These are phyloP conservation scores for Ochropacha duplaris DNA, from an alignment of 2,888 invertebrate species.

Conservation along the genomic window DNA sequence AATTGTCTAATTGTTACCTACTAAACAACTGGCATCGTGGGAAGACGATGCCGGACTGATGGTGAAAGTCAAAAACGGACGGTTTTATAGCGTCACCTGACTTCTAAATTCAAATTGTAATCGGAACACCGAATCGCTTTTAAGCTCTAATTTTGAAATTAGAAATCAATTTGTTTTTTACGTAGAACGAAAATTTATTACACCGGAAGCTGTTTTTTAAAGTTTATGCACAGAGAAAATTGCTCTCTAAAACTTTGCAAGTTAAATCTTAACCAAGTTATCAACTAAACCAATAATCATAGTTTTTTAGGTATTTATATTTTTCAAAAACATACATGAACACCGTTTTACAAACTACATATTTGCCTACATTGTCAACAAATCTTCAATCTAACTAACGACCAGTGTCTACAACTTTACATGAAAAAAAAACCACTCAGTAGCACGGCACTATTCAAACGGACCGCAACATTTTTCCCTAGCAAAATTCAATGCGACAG, in stretches of 20 bases:
- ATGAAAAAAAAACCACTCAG: slow-evolving; percentile 6
- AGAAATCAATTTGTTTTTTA: slow-evolving; percentile 60
- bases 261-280: too few relatives aligned
- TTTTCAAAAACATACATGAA: too few relatives aligned
- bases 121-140: slow-evolving; percentile 73
- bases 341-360: neutral
- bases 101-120: slow-evolving; percentile 68
- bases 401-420: neutral
- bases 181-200: slow-evolving; percentile 17
- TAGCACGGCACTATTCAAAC: slow-evolving; percentile 46
- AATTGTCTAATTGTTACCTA: slow-evolving; percentile 81
- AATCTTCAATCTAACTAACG: slow-evolving; percentile 5
- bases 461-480: slow-evolving; percentile 49
- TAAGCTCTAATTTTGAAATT: slow-evolving; percentile 58
- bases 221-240: neutral
- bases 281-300: too few relatives aligned
- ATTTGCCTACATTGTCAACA: neutral
- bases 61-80: slow-evolving; percentile 72
- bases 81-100: slow-evolving; percentile 68
- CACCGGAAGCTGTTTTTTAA: neutral
- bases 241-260: too few relatives aligned
- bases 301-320: too few relatives aligned
- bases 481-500: slow-evolving; percentile 54
- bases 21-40: slow-evolving; percentile 74
- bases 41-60: slow-evolving; percentile 69